These are phyloP conservation scores for Camponotus fellah DNA, from an alignment of 2,888 invertebrate species.

Conservation along the genomic window DNA sequence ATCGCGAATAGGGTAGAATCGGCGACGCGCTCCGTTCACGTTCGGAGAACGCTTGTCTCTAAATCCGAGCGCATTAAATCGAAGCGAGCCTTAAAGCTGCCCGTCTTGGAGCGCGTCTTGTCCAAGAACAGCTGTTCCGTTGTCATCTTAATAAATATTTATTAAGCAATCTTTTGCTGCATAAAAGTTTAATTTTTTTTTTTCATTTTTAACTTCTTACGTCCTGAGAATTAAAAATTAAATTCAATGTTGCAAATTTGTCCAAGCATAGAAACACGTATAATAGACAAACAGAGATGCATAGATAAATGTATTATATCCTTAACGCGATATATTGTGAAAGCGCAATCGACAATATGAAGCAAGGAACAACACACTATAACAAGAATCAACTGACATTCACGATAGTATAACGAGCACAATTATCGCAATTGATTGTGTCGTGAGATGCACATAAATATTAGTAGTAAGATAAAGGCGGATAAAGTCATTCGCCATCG, in stretches of 20 bases:
- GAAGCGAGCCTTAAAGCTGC: neutral
- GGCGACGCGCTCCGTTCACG: constrained; percentile 11
- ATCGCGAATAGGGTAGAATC: constrained; percentile 48
- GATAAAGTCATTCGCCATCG: constrained; percentile 44
- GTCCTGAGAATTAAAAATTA: neutral
- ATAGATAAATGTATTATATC: constrained; percentile 38
- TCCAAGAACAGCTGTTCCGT: neutral
- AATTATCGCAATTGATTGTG: constrained; percentile 51
- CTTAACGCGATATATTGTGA: constrained; percentile 25
- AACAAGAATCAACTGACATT: constrained; percentile 52
- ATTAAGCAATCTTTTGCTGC: neutral
- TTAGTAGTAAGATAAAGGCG: constrained; percentile 52
- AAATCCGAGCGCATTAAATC: neutral
- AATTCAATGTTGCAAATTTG: neutral
- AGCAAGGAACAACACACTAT: constrained; percentile 33
- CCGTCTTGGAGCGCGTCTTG: neutral
- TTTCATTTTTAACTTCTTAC: neutral
- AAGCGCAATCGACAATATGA: constrained; percentile 40
- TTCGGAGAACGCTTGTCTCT: constrained; percentile 9
- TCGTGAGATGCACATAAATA: constrained; percentile 54
- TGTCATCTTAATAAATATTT: neutral
- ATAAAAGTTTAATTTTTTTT: neutral
- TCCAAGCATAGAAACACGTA: neutral
- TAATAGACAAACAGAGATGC: neutral
- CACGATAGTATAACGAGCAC: constrained; percentile 48